A percentile compares a stretch with the other conserved stretches of the same genome.
Conservation (phyloP, 2,888 invertebrate species). For the Apotomis capreana region DNA sequence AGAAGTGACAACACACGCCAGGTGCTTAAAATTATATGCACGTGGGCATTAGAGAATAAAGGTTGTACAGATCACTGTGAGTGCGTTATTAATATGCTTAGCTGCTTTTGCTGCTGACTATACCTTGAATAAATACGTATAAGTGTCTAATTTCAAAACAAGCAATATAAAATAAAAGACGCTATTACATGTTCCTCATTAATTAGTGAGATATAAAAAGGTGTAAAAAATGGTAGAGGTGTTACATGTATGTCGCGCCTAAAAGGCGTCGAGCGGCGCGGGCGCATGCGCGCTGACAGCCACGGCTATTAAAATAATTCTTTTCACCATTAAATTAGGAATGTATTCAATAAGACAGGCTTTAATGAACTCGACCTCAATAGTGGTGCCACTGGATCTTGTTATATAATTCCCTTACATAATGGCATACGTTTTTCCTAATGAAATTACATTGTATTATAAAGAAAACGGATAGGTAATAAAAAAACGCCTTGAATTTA, state of each 20-base stretch:
- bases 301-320: constrained; percentile 59
- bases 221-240: not conserved
- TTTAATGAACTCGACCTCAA: constrained; percentile 20
- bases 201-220: not conserved
- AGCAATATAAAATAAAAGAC: not conserved
- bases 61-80: too few relatives aligned
- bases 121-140: too few relatives aligned
- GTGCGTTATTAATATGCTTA: too few relatives aligned
- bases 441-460: too few relatives aligned
- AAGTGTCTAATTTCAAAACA: not conserved
- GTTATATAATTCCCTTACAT: not conserved
- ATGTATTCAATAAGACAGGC: constrained; percentile 33
- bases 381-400: not conserved
- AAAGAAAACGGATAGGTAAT: too few relatives aligned
- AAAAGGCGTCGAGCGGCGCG: constrained; percentile 54
- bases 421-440: not conserved
- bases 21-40: too few relatives aligned
- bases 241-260: not conserved
- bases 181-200: not conserved
- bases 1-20: too few relatives aligned
- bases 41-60: too few relatives aligned
- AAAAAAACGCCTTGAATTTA: too few relatives aligned
- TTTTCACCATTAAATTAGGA: constrained; percentile 62
- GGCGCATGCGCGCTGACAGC: constrained; percentile 51
- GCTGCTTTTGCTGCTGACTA: too few relatives aligned